Evolutionary conservation across 23 tunicate genomes (phyloP), one percentile per base, ranked within the genome.

Genomic region (Oikopleura dioica): DNA sequence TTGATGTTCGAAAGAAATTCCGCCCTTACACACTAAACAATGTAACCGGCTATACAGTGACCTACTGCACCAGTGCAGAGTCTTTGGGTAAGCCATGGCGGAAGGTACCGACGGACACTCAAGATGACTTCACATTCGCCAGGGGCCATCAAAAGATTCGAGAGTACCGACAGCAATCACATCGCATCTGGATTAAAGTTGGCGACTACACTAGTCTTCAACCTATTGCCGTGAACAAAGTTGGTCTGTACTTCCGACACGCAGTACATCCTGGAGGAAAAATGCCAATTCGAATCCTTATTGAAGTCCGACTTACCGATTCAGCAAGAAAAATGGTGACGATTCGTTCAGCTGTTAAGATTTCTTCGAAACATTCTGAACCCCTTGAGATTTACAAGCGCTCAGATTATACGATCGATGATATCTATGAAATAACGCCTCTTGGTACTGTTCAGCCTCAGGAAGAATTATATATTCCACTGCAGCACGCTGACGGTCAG

Each of bases 321-420:
- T 85, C 81, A 77, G 99, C 99, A 0, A 85, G 84, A 77, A 94
- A 94, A 79, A 83, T 94, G 36, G 82, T 94, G 0, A 94, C 95
- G 1, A 84, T 94, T 23, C 81, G 99, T 1, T 86, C 95, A 0
- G 99, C 99, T 0, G 82, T 94, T 63, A 23, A 63, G 26, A 63
- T 63, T 21, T 2, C 26, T 63, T 63, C 72, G 26, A 44, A 44
- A 16, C 16, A 16, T 44, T 16, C 16, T 44, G 55, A 9, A n/a
- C n/a, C n/a, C n/a, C n/a, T n/a, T n/a, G n/a, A n/a, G n/a, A n/a
- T n/a, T n/a, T n/a, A n/a, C n/a, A n/a, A n/a, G n/a, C n/a, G n/a
- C n/a, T n/a, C n/a, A n/a, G n/a, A n/a, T n/a, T n/a, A n/a, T n/a
- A n/a, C n/a, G n/a, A n/a, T n/a, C n/a, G n/a, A n/a, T n/a, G n/a